A percentile compares a stretch with the other conserved stretches of the same genome.
phyloP scores from a whole-genome alignment of 2,113 vertebrate genomes.

The Percopsis transmontana region DNA sequence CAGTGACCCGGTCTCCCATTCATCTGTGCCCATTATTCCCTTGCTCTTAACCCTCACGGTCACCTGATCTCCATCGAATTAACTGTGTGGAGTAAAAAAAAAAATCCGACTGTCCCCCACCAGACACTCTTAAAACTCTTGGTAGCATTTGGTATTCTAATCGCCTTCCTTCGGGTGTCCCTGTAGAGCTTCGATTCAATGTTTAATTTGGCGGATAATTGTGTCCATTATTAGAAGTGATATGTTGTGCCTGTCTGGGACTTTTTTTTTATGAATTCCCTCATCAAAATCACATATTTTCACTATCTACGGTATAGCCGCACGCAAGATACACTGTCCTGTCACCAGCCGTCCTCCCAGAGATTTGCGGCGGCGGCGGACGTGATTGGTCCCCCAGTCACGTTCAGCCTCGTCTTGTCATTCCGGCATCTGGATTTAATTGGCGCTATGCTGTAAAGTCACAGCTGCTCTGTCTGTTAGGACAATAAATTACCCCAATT shows the following conservation, averaged over 20 bases:
- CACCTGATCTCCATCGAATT: slow-evolving; percentile 46
- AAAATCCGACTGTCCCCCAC: not conserved
- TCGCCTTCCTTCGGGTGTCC: slow-evolving; percentile 9
- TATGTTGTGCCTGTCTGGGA: slow-evolving; percentile 7
- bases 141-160: not conserved
- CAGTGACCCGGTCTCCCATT: slow-evolving; percentile 59
- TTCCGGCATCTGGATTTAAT: slow-evolving; percentile 72
- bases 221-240: slow-evolving; percentile 41
- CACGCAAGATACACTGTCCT: slow-evolving; percentile 21
- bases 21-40: slow-evolving; percentile 40
- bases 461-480: slow-evolving; percentile 77
- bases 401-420: slow-evolving; percentile 57
- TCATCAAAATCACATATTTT: slow-evolving; percentile 34
- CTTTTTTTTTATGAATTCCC: slow-evolving; percentile 38
- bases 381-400: slow-evolving; percentile 52
- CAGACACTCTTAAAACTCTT: not conserved
- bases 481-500: slow-evolving; percentile 77
- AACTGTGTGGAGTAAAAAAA: slow-evolving; percentile 22
- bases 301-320: not conserved
- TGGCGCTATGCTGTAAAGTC: slow-evolving; percentile 64
- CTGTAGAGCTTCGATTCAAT: slow-evolving; percentile 9
- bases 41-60: slow-evolving; percentile 37
- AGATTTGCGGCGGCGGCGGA: not conserved
- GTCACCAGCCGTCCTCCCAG: slow-evolving; percentile 39
- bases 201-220: slow-evolving; percentile 53